phyloP scores from a whole-genome alignment of 2,113 vertebrate genomes.

The Macrotus californicus region DNA sequence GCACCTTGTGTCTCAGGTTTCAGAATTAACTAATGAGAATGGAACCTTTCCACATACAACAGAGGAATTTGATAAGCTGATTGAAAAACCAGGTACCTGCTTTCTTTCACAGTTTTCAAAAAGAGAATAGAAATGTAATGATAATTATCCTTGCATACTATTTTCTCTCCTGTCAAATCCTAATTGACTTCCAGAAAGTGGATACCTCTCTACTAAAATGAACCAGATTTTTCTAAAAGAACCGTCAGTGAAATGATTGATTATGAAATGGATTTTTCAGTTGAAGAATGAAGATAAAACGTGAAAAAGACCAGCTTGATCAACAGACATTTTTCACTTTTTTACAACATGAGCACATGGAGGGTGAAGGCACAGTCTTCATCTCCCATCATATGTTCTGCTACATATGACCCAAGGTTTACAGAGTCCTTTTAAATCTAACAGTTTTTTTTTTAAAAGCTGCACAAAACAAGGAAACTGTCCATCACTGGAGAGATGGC shows the following conservation, averaged over 20 bases:
- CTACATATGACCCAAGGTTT: conserved; percentile 50
- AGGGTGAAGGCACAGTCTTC: conserved; percentile 54
- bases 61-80: conserved; percentile 5
- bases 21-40: neutral
- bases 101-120: conserved; percentile 13
- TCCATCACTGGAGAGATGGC: neutral
- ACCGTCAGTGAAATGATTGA: conserved; percentile 1
- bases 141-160: neutral
- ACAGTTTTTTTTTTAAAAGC: neutral
- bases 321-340: conserved; percentile 34
- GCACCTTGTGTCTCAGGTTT: neutral
- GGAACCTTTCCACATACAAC: neutral
- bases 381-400: conserved; percentile 51
- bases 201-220: conserved; percentile 14
- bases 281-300: conserved; percentile 21
- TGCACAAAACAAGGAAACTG: neutral
- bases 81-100: neutral
- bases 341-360: conserved; percentile 29
- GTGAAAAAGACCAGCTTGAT: neutral
- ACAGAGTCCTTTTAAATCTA: conserved; percentile 1
- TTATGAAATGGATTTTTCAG: conserved; percentile 32
- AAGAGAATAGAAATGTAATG: neutral
- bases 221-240: neutral
- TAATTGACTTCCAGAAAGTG: conserved; percentile 30
- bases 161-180: conserved; percentile 11